A percentile compares a stretch with the other conserved stretches of the same genome.
Evolutionary conservation across 2,113 vertebrate species (phyloP).

Genomic region (Muscicapa adusta): DNA sequence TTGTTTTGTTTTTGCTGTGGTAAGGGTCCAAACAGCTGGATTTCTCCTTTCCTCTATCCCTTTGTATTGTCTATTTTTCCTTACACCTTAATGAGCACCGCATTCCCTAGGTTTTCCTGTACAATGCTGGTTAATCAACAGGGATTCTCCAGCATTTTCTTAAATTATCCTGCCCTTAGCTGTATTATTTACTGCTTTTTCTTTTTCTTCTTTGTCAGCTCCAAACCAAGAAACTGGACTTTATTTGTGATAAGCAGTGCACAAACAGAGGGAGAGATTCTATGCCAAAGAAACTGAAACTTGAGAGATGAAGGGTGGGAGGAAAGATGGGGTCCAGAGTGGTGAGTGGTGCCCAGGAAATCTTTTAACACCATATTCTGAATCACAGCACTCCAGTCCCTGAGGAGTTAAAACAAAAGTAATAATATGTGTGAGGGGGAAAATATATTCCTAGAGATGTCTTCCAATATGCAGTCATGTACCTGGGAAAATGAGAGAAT

Average conservation of each 20-base stretch:
- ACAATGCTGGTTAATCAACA: background rate
- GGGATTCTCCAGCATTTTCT: background rate
- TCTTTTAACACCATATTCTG: background rate
- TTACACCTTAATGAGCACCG: background rate
- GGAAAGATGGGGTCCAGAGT: background rate
- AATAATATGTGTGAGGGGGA: background rate
- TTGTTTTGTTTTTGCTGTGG: background rate
- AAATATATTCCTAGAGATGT: background rate
- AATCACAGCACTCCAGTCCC: background rate
- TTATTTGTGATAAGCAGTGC: background rate
- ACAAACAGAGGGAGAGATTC: background rate
- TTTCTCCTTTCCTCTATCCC: background rate
- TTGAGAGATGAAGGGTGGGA: background rate
- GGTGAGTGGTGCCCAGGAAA: background rate
- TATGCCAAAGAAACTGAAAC: background rate
- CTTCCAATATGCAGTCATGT: background rate
- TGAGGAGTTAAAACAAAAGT: background rate
- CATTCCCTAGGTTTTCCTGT: background rate
- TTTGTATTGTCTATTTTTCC: background rate
- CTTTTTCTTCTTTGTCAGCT: background rate
- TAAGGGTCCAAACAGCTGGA: background rate
- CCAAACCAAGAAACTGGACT: background rate
- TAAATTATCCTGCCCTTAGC: background rate
- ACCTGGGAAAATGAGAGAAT: background rate
- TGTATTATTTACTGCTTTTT: background rate